Evolutionary conservation across 2,888 invertebrate species (phyloP), one percentile per base, ranked within the genome.

Genomic region (Orthosia gothica): DNA sequence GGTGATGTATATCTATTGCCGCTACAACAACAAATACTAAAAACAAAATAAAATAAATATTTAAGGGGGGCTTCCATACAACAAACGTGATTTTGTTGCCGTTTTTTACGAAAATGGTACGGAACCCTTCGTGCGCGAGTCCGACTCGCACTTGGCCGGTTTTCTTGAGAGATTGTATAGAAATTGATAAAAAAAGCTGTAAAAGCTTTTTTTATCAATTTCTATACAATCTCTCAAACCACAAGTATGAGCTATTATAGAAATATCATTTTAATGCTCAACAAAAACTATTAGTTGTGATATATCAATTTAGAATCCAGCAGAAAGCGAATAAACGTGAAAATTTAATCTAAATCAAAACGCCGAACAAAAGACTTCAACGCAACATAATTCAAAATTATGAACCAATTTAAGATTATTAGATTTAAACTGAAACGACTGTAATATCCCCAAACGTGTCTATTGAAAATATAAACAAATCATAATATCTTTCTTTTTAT

Each of bases 341-440:
- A 73, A 79, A 66, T 57, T 47, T 74, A 74, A 70, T 73, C n/a
- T 59, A 54, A 66, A 13, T 62, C 61, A 79, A 59, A 69, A 69
- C 61, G 72, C 49, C 84, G 76, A 85, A 87, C 83, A 89, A 91
- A 90, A 90, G 90, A 90, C 81, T 85, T 89, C 87, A 91, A 91
- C 90, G 90, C 86, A 70, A 62, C 16, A 74, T 20, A 45, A 67
- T 57, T 57, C 18, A 11, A 77, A 70, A 62, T 59, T n/a, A 55
- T 71, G 40, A 16, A 66, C 9, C 61, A 75, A 70, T 79, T 70
- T 70, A 26, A 68, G 47, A 66, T 70, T 78, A 77, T 75, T 71
- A 20, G 63, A 75, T 76, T 76, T 66, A 47, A 52, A 47, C 26
- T 54, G 54, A 64, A 66, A 68, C 54, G 52, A 61, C n/a, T 63